Evolutionary conservation across 1,140 invertebrate genomes (phyloP).

Genomic region (Brachionus manjavacas): DNA sequence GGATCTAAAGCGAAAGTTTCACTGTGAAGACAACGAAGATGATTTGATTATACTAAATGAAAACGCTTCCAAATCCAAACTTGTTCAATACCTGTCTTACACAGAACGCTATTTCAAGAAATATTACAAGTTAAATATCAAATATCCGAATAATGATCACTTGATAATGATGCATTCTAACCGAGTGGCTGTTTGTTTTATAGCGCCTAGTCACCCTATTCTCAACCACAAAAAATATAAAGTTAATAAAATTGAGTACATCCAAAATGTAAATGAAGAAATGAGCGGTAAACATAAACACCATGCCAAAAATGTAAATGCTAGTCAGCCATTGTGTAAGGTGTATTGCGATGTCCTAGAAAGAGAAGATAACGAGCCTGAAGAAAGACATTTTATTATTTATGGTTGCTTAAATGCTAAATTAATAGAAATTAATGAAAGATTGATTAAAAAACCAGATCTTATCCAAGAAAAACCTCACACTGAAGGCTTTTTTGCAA

Average conservation of each 20-base stretch:
- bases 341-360: background rate
- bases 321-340: constrained; percentile 15
- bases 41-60: constrained; percentile 26
- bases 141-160: constrained; percentile 16
- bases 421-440: constrained; percentile 34
- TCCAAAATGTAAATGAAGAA: constrained; percentile 40
- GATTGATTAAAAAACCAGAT: constrained; percentile 10
- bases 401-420: constrained; percentile 32
- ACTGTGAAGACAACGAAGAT: constrained; percentile 41
- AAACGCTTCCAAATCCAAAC: constrained; percentile 17
- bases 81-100: constrained; percentile 7
- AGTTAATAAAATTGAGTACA: background rate
- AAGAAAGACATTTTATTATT: constrained; percentile 8
- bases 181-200: constrained; percentile 19
- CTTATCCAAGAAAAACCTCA: constrained; percentile 20
- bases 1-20: constrained; percentile 4
- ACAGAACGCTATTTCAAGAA: constrained; percentile 38
- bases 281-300: constrained; percentile 41
- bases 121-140: constrained; percentile 15
- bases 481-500: constrained; percentile 32
- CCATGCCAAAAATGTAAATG: constrained; percentile 31
- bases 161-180: constrained; percentile 35
- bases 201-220: constrained; percentile 30
- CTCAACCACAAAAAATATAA: background rate
- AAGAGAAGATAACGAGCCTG: background rate